These are phyloP conservation scores for Cerceris rybyensis DNA, from an alignment of 2,888 invertebrate species.

Conservation along the genomic window DNA sequence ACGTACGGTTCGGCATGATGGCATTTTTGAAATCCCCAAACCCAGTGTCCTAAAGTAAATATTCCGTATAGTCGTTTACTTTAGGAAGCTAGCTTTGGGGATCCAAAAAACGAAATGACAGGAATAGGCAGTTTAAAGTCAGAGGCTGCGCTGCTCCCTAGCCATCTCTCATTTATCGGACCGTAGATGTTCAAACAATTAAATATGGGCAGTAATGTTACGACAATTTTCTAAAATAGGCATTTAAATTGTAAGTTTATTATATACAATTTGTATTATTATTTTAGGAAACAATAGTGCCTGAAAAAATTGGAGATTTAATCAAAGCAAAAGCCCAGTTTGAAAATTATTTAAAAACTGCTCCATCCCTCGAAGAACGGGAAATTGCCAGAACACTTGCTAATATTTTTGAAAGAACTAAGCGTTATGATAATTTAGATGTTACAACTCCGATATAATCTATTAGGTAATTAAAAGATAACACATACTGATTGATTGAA, in stretches of 20 bases:
- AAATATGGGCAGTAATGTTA: too few species aligned
- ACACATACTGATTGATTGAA: background rate
- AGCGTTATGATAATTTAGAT: constrained; percentile 63
- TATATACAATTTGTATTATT: constrained; percentile 1
- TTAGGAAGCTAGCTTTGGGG: too few species aligned
- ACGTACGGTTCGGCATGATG: too few species aligned
- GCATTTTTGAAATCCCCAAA: too few species aligned
- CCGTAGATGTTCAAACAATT: too few species aligned
- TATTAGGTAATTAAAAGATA: background rate
- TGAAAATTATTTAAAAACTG: constrained; percentile 66
- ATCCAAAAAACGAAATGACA: too few species aligned
- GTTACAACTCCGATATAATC: constrained; percentile 10
- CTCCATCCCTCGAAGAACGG: constrained; percentile 68
- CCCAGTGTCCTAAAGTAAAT: too few species aligned
- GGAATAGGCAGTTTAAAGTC: too few species aligned
- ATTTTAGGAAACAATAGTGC: constrained; percentile 76
- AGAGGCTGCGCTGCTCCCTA: too few species aligned
- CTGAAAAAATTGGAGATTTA: constrained; percentile 77
- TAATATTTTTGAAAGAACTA: constrained; percentile 70
- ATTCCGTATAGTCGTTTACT: too few species aligned
- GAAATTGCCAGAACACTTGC: constrained; percentile 70
- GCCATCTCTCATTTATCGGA: too few species aligned
- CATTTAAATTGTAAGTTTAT: background rate
- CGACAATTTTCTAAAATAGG: too few species aligned
- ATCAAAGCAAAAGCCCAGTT: constrained; percentile 74